Evolutionary conservation across 2,113 vertebrate species (phyloP).

Genomic region (Petroica traversi): DNA sequence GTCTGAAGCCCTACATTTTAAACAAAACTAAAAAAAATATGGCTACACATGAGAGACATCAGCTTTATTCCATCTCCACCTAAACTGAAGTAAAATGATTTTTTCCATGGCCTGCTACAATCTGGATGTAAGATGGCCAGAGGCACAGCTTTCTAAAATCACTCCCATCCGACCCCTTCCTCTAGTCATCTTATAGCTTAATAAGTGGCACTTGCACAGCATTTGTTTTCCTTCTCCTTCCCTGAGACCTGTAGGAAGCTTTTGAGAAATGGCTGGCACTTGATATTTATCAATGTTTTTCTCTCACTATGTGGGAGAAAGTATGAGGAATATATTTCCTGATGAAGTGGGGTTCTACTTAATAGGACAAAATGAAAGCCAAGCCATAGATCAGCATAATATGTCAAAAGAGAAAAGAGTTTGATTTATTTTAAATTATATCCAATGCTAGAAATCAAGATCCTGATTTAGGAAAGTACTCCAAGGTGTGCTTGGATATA

Average conservation of each 20-base stretch:
- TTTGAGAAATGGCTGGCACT: slow-evolving; percentile 72
- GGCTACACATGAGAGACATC: background rate
- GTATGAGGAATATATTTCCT: slow-evolving; percentile 74
- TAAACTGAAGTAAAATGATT: background rate
- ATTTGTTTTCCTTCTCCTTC: slow-evolving; percentile 49
- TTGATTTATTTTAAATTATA: slow-evolving; percentile 71
- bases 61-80: background rate
- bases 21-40: background rate
- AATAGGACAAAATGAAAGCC: slow-evolving; percentile 76
- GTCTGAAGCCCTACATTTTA: background rate
- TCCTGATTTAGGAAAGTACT: slow-evolving; percentile 29
- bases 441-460: slow-evolving; percentile 18
- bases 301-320: slow-evolving; percentile 61
- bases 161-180: background rate
- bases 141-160: background rate
- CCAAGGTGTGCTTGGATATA: background rate
- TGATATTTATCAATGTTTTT: slow-evolving; percentile 72
- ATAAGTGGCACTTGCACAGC: slow-evolving; percentile 15
- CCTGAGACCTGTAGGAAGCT: slow-evolving; percentile 34
- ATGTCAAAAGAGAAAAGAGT: slow-evolving; percentile 65
- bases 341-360: slow-evolving; percentile 78
- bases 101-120: background rate
- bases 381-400: slow-evolving; percentile 74
- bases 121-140: background rate
- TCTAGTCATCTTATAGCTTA: slow-evolving; percentile 7